Evolutionary conservation across 2,888 invertebrate genomes (phyloP).

Genomic region (Helleia helle): DNA sequence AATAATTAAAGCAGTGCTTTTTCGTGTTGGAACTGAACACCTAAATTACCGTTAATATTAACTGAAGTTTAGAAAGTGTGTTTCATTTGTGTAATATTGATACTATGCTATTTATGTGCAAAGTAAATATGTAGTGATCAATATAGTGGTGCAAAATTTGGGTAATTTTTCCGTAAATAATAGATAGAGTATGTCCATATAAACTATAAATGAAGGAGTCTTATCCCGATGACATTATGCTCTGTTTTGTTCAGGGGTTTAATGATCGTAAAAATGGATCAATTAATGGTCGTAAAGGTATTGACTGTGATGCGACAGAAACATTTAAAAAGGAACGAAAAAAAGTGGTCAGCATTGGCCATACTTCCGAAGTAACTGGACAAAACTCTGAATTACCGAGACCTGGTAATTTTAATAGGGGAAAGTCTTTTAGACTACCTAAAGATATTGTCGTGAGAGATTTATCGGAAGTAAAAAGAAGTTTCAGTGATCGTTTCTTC

Average conservation of each 20-base stretch:
- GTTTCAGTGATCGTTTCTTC: constrained; percentile 63
- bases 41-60: constrained; percentile 1
- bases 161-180: neutral
- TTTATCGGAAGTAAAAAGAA: constrained; percentile 57
- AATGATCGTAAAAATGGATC: constrained; percentile 52
- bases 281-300: constrained; percentile 44
- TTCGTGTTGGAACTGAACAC: no score
- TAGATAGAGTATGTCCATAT: constrained; percentile 40
- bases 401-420: constrained; percentile 32
- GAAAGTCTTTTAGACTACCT: constrained; percentile 48
- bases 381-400: constrained; percentile 33
- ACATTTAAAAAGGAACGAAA: constrained; percentile 37
- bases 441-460: constrained; percentile 31
- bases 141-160: neutral
- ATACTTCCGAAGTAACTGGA: constrained; percentile 25
- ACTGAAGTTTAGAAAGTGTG: constrained; percentile 5
- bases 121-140: constrained; percentile 29
- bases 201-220: constrained; percentile 60
- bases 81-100: no score
- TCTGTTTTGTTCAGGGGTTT: constrained; percentile 81
- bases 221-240: constrained; percentile 75
- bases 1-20: neutral
- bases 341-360: constrained; percentile 21
- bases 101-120: neutral
- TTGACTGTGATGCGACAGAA: constrained; percentile 34